Evolutionary conservation across 2,113 vertebrate species (phyloP), one percentile per base, ranked within the genome.

Genomic region (Trogon surrucura): DNA sequence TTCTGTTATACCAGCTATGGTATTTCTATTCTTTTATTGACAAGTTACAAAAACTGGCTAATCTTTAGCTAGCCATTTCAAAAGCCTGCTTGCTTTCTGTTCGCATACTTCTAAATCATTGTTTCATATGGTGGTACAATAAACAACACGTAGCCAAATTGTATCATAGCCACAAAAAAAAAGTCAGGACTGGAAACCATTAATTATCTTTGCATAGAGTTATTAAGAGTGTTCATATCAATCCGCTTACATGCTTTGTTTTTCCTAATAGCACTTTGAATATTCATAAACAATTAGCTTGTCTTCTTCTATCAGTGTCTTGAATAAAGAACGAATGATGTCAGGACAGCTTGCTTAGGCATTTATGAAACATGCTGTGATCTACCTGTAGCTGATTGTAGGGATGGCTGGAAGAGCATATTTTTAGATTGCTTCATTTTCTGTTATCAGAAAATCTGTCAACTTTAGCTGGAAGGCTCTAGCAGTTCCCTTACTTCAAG

Each of bases 401-500:
- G 34, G 51, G 34, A 32, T 88, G 80, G 56, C 84, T 89, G 65
- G 70, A 94, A 92, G 36, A 91, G 32, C 29, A 53, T 84, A 84
- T 94, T 95, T 92, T 97, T 85, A 89, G 73, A 69, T 48, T 80
- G 73, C 53, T 93, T 91, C 80, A 71, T 92, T 91, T 95, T 86
- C 77, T 89, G 26, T 89, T 95, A 81, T 75, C 80, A 86, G 84
- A 65, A 95, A 81, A 84, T 81, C 77, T 89, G 77, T 81, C 84
- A 92, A 21, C 53, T 73, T 71, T 92, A 87, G 86, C 84, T 91
- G 65, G 61, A 78, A 95, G 81, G 56, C 60, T 92, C 78, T 78
- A 88, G 70, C 47, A 10, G 50, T 83, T 94, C 62, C 67, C 30
- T 22, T 78, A 5, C 44, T 93, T 86, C 85, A 88, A 89, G 77